phyloP scores from a whole-genome alignment of 2,888 invertebrate species.

The Dimorphilus gyrociliatus region DNA sequence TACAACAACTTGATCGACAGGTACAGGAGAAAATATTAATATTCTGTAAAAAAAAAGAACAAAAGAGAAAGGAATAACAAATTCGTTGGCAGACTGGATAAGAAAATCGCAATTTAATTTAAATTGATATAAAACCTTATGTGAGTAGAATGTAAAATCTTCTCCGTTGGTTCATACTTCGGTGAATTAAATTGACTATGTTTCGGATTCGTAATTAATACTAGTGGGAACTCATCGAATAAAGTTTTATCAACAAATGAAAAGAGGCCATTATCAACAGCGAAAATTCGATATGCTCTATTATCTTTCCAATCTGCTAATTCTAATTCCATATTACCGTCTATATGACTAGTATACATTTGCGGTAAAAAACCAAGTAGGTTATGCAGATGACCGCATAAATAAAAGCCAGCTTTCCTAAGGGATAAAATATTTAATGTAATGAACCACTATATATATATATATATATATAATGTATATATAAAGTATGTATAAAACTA shows the following conservation, averaged over 20 bases:
- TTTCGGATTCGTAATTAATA: slow-evolving; percentile 78
- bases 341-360: slow-evolving; percentile 71
- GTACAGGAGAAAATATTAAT: slow-evolving; percentile 55
- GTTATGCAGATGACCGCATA: slow-evolving; percentile 77
- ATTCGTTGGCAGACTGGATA: too few relatives aligned
- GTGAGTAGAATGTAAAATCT: slow-evolving; percentile 54
- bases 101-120: too few relatives aligned
- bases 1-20: slow-evolving; percentile 50
- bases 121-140: too few relatives aligned
- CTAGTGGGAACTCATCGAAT: slow-evolving; percentile 53
- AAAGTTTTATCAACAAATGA: slow-evolving; percentile 55
- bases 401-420: slow-evolving; percentile 51
- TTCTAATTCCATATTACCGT: slow-evolving; percentile 69
- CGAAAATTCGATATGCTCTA: slow-evolving; percentile 61
- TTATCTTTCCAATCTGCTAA: slow-evolving; percentile 82
- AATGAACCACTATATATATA: slow-evolving; percentile 7
- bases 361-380: slow-evolving; percentile 58
- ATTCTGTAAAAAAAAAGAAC: slow-evolving; percentile 43
- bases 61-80: too few relatives aligned
- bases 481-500: neutral
- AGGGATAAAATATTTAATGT: neutral
- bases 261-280: slow-evolving; percentile 73
- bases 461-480: neutral
- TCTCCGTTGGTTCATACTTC: slow-evolving; percentile 52
- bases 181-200: slow-evolving; percentile 57